Percentiles rank a stretch among this genome's conserved stretches.
Conservation (phyloP, 2,113 vertebrate species). For the Scomber japonicus region DNA sequence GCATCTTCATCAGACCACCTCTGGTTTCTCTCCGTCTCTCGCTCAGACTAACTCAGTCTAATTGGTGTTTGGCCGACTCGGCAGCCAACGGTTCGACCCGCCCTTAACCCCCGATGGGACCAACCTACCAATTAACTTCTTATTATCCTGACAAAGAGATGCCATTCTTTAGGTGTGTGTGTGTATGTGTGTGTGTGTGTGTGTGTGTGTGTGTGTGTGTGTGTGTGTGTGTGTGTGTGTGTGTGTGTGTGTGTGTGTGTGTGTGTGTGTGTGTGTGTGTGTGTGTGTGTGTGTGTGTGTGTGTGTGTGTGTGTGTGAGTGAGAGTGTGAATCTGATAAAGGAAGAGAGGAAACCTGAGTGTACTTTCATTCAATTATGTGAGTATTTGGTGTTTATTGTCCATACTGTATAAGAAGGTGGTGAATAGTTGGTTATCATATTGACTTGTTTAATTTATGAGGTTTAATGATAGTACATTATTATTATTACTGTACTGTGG, state of each 20-base stretch:
- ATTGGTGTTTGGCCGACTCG: constrained; percentile 55
- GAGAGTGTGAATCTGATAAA: neutral
- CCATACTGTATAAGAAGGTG: too few relatives aligned
- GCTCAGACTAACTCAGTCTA: constrained; percentile 32
- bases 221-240: neutral
- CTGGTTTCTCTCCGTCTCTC: neutral
- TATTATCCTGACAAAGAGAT: constrained; percentile 32
- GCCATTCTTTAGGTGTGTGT: constrained; percentile 11
- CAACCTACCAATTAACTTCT: constrained; percentile 54
- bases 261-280: neutral
- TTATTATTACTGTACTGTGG: too few relatives aligned
- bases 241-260: neutral
- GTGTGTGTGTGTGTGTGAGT: neutral
- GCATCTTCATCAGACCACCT: too few relatives aligned
- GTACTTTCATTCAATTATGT: neutral
- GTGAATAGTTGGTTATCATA: too few relatives aligned
- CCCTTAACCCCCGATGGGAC: constrained; percentile 14
- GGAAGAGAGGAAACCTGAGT: neutral
- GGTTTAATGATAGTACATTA: too few relatives aligned
- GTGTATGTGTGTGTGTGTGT: neutral
- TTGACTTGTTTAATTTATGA: too few relatives aligned
- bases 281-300: neutral
- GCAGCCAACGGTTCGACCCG: constrained; percentile 42
- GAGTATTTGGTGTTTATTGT: too few relatives aligned
- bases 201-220: neutral